phyloP scores from a whole-genome alignment of 2,888 invertebrate species.

The Camponotus fellah region DNA sequence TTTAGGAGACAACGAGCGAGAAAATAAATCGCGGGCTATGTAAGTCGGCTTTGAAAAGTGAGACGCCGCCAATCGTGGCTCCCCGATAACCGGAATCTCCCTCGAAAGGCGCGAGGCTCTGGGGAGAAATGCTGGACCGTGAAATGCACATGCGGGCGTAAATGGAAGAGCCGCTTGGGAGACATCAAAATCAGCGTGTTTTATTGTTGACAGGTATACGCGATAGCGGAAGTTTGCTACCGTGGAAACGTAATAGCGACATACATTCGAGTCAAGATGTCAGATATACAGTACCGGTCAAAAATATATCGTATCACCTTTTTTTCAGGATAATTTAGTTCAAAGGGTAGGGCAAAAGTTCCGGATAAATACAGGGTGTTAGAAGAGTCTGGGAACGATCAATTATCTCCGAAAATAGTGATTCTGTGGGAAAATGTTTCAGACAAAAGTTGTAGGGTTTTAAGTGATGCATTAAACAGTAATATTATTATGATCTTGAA shows the following conservation, averaged over 20 bases:
- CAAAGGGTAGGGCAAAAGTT: too few relatives aligned
- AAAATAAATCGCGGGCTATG: conserved; percentile 51
- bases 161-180: conserved; percentile 9
- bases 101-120: conserved; percentile 3
- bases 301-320: too few relatives aligned
- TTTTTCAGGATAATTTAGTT: too few relatives aligned
- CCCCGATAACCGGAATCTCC: conserved; percentile 37
- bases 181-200: conserved; percentile 21
- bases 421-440: too few relatives aligned
- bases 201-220: conserved; percentile 14
- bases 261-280: background rate
- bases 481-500: too few relatives aligned
- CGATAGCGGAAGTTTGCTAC: background rate
- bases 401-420: too few relatives aligned
- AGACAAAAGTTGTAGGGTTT: too few relatives aligned
- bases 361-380: too few relatives aligned
- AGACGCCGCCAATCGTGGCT: conserved; percentile 27
- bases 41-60: conserved; percentile 40
- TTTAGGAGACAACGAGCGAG: conserved; percentile 53
- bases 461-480: too few relatives aligned
- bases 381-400: too few relatives aligned
- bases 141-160: background rate
- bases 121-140: conserved; percentile 7
- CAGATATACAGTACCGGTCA: too few relatives aligned
- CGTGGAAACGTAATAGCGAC: background rate